These are phyloP conservation scores for Anoplophora glabripennis DNA, from an alignment of 1,140 invertebrate species.

Conservation along the genomic window DNA sequence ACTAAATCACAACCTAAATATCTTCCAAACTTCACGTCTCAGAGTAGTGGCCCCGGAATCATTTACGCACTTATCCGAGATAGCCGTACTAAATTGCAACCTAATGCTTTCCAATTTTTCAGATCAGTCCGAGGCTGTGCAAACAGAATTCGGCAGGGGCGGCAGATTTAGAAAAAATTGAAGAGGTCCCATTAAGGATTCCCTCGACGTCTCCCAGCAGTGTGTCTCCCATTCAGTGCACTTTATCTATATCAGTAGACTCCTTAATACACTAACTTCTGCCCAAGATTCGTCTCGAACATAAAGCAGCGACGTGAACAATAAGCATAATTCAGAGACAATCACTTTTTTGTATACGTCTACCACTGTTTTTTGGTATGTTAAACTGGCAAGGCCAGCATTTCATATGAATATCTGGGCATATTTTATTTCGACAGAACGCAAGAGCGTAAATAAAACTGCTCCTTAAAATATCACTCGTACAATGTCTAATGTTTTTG, in stretches of 20 bases:
- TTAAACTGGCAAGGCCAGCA: background rate
- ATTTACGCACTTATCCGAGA: background rate
- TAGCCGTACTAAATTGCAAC: background rate
- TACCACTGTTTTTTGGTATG: background rate
- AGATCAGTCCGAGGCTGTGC: slow-evolving; percentile 51
- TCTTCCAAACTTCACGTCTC: background rate
- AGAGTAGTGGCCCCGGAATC: background rate
- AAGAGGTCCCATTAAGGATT: slow-evolving; percentile 57
- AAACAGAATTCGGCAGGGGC: slow-evolving; percentile 71
- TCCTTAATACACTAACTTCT: slow-evolving; percentile 39
- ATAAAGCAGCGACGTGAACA: slow-evolving; percentile 1
- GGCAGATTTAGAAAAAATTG: slow-evolving; percentile 68
- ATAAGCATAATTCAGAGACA: slow-evolving; percentile 1
- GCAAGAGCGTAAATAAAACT: too few species aligned
- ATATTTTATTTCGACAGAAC: too few species aligned
- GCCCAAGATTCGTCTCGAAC: background rate
- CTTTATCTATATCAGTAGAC: slow-evolving; percentile 45
- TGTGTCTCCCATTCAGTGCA: slow-evolving; percentile 42
- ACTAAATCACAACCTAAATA: background rate
- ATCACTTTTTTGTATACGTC: slow-evolving; percentile 2
- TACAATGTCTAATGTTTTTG: too few species aligned
- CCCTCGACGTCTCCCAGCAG: slow-evolving; percentile 32
- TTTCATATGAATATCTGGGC: background rate
- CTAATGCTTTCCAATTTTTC: slow-evolving; percentile 1
- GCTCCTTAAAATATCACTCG: too few species aligned